Base-by-base conservation (phyloP, 2,888 invertebrate genomes). In the Dendrolimus pini region DNA sequence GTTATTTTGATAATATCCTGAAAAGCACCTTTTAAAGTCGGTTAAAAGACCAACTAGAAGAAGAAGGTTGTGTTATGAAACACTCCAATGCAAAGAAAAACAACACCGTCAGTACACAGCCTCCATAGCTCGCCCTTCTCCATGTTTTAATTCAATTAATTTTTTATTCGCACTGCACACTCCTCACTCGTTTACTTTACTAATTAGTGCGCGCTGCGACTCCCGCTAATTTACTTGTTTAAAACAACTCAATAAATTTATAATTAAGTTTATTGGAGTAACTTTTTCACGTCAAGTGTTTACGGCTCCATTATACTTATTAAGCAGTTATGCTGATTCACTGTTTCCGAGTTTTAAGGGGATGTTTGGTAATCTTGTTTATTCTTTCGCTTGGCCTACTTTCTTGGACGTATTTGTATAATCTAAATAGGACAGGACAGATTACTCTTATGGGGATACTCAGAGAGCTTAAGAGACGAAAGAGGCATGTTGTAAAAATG, bases 171-270 rank as follows among this genome's bases (percentile, higher is more conserved):
- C 57, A 54, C 56, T 59, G 57, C 54, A 56, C 60, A 41, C 54
- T 62, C 56, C 52, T 56, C 60, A 59, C 59, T 58, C 61, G 61
- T 60, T 65, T 61, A 61, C 63, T 63, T 60, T 61, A 61, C 66
- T 66, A 66, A 68, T 68, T 66, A 68, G 62, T 56, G 56, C 55
- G 60, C 56, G 59, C 55, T 53, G 54, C 41, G 59, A 53, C 55
- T 60, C 56, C 52, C 56, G 47, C 56, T 65, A 63, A 65, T 65
- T 65, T 59, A 63, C 64, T 64, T 64, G 62, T 65, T 62, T 62
- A 58, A 53, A 59, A 58, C 58, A 57, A 60, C 61, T 62, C 61
- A 63, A 65, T 64, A 63, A 65, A 65, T 64, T 62, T 61, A 65
- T 69, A 63, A 68, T 68, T 60, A 62, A 59, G 63, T 64, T 63